Evolutionary conservation across 2,888 invertebrate genomes (phyloP), one percentile per base, ranked within the genome.

Genomic region (Meloe dianella): DNA sequence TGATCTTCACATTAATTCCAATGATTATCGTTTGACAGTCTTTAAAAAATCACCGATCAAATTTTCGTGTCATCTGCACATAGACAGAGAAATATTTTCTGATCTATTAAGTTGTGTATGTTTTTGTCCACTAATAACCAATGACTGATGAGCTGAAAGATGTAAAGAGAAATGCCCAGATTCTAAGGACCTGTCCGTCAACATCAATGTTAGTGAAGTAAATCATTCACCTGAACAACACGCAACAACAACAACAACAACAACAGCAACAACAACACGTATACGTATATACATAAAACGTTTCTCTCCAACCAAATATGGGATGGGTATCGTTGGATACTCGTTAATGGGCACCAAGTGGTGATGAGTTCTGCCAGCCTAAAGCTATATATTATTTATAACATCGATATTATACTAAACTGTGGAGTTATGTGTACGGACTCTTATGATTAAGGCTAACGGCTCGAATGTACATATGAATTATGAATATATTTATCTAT

Each of bases 71-170:
- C 51, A 22, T 20, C 6, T 47, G 0, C 63, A n/a, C n/a, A 41
- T 17, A 32, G 2, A 32, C 7, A 17, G 6, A 41, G 17, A 41
- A 41, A 41, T 62, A 67, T 63, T 61, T 61, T 67, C 61, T 64
- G 57, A 54, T 74, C 77, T 75, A 77, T 78, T 78, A 77, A 77
- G 74, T 68, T 67, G 73, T 73, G 70, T 74, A 71, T 73, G 47
- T 47, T 47, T 9, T 51, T 54, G 54, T 54, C 54, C 24, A 72
- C 74, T 76, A 76, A 78, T 75, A 72, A 73, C 66, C 71, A 68
- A 70, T 71, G 75, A 75, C 76, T 78, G 75, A 78, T 75, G 75
- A 74, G 41, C n/a, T 41, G 17, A n/a, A 17, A 41, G 41, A 41
- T 41, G 41, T 41, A 17, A 12, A 41, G n/a, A 41, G 74, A 71